Conservation (phyloP, 1,140 invertebrate species). For the Aphaenogaster rudis region DNA sequence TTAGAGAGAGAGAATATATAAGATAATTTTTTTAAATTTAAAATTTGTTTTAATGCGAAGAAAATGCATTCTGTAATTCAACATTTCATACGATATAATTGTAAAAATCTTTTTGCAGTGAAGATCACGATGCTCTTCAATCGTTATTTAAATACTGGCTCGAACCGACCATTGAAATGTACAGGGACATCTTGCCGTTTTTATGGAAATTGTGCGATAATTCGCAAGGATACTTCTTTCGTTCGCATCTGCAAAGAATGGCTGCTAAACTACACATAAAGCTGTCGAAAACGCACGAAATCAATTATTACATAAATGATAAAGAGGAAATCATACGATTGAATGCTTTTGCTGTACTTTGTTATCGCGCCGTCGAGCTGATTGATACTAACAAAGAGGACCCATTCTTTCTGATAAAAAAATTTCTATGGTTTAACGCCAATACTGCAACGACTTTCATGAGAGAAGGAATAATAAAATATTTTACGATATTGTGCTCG, state of each 20-base stretch:
- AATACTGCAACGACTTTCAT: conserved; percentile 74
- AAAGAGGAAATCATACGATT: conserved; percentile 76
- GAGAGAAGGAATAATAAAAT: conserved; percentile 78
- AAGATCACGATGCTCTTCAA: conserved; percentile 75
- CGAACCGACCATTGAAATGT: conserved; percentile 75
- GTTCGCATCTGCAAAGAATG: conserved; percentile 75
- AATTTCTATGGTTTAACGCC: conserved; percentile 77
- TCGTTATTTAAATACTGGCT: conserved; percentile 79
- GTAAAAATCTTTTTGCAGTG: conserved; percentile 71
- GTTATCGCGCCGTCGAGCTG: conserved; percentile 58
- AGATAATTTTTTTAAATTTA: background rate
- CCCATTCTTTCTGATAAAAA: conserved; percentile 67
- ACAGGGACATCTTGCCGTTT: conserved; percentile 66
- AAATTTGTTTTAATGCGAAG: background rate
- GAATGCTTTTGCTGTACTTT: conserved; percentile 78
- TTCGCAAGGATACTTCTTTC: conserved; percentile 49
- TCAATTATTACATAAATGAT: conserved; percentile 64
- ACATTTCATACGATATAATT: background rate
- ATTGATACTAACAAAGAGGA: conserved; percentile 37
- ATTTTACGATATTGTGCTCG: conserved; percentile 77
- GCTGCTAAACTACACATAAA: conserved; percentile 63
- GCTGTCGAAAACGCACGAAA: conserved; percentile 26
- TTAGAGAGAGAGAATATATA: background rate
- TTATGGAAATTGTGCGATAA: conserved; percentile 71
- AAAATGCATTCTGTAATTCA: background rate